Evolutionary conservation across 2,113 vertebrate species (phyloP).

Genomic region (Promerops cafer): DNA sequence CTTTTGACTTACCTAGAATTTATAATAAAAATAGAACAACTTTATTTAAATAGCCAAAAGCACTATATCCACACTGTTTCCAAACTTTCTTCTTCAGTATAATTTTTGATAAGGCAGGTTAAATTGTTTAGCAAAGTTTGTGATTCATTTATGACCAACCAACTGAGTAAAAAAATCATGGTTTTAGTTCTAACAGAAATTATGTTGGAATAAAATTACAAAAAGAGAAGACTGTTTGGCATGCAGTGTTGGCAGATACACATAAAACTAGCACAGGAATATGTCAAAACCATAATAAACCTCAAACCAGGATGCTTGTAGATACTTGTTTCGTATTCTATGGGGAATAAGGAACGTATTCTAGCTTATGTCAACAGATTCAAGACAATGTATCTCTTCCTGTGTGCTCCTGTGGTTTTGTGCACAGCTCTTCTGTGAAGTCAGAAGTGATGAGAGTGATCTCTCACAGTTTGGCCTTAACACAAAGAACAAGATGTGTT

Average conservation of each 20-base stretch:
- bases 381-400: background rate
- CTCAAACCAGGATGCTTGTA: background rate
- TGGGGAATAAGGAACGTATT: background rate
- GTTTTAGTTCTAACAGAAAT: background rate
- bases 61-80: background rate
- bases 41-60: background rate
- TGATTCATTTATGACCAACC: background rate
- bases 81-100: background rate
- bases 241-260: background rate
- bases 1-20: background rate
- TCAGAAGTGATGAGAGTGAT: background rate
- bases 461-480: background rate
- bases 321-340: background rate
- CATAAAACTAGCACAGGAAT: background rate
- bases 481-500: background rate
- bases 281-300: background rate
- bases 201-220: background rate
- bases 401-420: background rate
- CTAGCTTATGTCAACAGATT: background rate
- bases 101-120: background rate
- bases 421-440: background rate
- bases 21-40: background rate
- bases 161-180: background rate
- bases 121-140: background rate
- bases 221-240: background rate